Base-by-base conservation (phyloP, 2,888 invertebrate genomes). In the Pseudococcus viburni region DNA sequence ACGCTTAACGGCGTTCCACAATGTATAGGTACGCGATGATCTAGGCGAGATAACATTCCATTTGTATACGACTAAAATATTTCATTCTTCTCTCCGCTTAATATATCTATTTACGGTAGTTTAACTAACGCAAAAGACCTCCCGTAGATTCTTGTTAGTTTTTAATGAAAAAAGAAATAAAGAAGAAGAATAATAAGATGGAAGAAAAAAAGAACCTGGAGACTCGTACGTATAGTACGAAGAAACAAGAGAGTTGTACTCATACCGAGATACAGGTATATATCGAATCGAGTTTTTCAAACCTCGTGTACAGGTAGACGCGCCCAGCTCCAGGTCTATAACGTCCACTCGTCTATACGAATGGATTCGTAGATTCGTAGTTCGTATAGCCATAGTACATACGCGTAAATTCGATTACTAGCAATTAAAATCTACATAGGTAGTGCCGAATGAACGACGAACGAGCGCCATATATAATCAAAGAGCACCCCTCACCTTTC, bases 131-230 rank as follows among this genome's bases (percentile, higher is more conserved):
- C 85, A 85, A 85, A 85, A 85, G 85, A 85, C 85, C 85, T 85
- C 85, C 85, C 85, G 85, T 85, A 85, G 85, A 85, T 59, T 85
- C 85, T 85, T 85, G 85, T 85, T 85, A 55, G 85, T 85, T 85
- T 85, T 84, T 84, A 84, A 84, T 84, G 84, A 84, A 84, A 84
- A 22, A 33, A 5, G 33, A 73, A 73, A 12, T 33, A 26, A 73
- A 11, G 33, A 73, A 73, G 12, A 73, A 73, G 15, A 73, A 73
- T 33, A 33, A 33, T 33, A 33, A 33, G 26, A 33, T 33, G 26
- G 26, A 33, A 33, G 26, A 33, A 33, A 33, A 59, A n/a, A 19
- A 33, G 33, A 73, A 33, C 26, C 68, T 15, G 15, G 12, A 73
- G 68, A 11, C 26, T 33, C 68, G 33, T 33, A 33, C 68, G 33